Base-by-base conservation (phyloP, 2,797 vertebrate genomes). In the Arnoldichthys spilopterus region DNA sequence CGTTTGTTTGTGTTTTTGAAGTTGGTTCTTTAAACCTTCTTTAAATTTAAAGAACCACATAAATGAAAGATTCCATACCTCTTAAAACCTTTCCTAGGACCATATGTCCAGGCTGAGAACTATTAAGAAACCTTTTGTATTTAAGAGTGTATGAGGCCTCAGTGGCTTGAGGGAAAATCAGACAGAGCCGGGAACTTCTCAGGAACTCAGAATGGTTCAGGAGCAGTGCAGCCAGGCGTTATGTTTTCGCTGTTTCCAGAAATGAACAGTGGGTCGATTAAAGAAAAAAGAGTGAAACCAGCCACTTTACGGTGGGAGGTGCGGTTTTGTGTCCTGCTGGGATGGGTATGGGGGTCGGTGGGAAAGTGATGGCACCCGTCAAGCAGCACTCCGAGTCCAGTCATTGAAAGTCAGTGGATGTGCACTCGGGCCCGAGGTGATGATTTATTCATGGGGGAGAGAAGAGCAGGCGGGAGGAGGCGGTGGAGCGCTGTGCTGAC, bases 381-480 rank as follows among this genome's bases (percentile, higher is more conserved):
- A 69, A 28, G 12, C 18, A 37, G 61, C 68, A 18, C 58, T 66
- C 47, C 37, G 6, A 58, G 61, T 74, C 76, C 61, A 51, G 68
- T 80, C 20, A 82, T 84, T 81, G 81, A 72, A 75, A 81, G 76
- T 77, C 77, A 28, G 58, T 6, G 18, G 75, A 76, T 77, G 72
- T 15, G 2, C 70, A 63, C 66, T 75, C 61, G 43, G 30, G 76
- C 24, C 61, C 61, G 45, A 45, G 37, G 7, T 70, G 4, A 82
- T 85, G 77, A 80, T 80, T 85, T 82, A 85, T 85, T 85, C 77
- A 82, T 82, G 78, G 22, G 11, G 59, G n/a, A 69, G n/a, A 37
- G 20, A 61, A 45, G 13, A 37, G 26, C 37, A n/a, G 24, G 24
- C n/a, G 47, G 70, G 43, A 66, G 68, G 51, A 74, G 62, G 78